Conservation (phyloP, 2,113 vertebrate genomes). For the Myanophis thanlyinensis region DNA sequence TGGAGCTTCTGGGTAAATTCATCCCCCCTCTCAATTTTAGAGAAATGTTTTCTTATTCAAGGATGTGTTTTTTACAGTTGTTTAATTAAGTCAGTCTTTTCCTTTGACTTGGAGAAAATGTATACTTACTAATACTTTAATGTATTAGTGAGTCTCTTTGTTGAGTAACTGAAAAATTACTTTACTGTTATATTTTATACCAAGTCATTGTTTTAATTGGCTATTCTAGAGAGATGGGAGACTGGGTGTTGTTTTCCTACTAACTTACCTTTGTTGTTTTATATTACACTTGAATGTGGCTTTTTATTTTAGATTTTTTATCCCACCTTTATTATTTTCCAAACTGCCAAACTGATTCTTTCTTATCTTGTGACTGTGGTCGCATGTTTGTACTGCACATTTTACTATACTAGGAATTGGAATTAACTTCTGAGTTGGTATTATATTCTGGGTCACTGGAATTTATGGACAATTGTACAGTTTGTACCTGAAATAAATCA, state of each 20-base stretch:
- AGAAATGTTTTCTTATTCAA: not conserved
- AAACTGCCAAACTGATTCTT: not conserved
- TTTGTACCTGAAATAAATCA: not conserved
- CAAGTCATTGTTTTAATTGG: not conserved
- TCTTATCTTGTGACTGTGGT: not conserved
- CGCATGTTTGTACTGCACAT: not conserved
- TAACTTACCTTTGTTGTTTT: not conserved
- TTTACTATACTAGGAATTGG: not conserved
- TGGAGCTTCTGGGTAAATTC: constrained; percentile 76
- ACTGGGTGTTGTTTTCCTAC: not conserved
- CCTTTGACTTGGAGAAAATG: not conserved
- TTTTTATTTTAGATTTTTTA: not conserved
- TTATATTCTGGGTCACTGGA: not conserved
- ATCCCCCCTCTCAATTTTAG: not conserved
- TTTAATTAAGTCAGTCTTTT: not conserved
- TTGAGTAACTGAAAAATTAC: not conserved
- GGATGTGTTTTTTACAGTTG: not conserved
- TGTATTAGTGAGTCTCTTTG: not conserved
- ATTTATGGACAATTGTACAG: not conserved
- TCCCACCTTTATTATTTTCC: not conserved
- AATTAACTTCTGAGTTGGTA: not conserved
- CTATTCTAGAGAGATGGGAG: not conserved
- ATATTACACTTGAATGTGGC: not conserved
- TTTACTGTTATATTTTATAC: not conserved
- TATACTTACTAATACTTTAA: not conserved